Evolutionary conservation across 1,140 invertebrate genomes (phyloP), one percentile per base, ranked within the genome.

Genomic region (Aricia agestis): DNA sequence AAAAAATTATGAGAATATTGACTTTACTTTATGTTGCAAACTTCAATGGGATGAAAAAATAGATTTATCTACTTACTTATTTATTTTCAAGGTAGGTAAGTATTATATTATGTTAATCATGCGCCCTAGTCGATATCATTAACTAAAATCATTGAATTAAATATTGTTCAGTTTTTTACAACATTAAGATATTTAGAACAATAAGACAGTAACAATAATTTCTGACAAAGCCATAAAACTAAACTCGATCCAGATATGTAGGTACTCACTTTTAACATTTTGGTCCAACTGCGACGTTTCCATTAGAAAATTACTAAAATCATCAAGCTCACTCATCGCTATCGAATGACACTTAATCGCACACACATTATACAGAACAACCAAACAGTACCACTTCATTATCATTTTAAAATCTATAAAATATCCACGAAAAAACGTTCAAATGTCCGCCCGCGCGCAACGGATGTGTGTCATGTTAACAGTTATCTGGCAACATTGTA

Each of bases 251-350:
- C 9, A 36, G 9, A 9, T 36, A 32, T 36, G 0, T 6, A 25
- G 5, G 18, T 69, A 63, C 89, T 89, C 76, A 91, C 89, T 89
- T 86, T 85, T 89, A 6, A 90, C 76, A 73, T 78, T 84, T 69
- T 82, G 79, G 75, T 87, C 87, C 79, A 91, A 84, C 57, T 78
- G 80, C 0, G 89, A 88, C 7, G 89, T 89, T 76, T 85, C 80
- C 70, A 81, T 77, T 67, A 91, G 68, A 69, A 84, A 87, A 71
- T 89, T 82, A 71, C 75, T 81, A 78, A 91, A 91, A 72, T 91
- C 89, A 73, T 91, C 87, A 17, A 91, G 69, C 78, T 91, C 89
- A 69, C 77, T 79, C 13, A 74, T 70, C n/a, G 83, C 78, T 82
- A 89, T 90, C 18, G 84, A 72, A 32, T 74, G 76, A 73, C 86